Evolutionary conservation across 2,113 vertebrate genomes (phyloP).

Genomic region (Semicossyphus pulcher): DNA sequence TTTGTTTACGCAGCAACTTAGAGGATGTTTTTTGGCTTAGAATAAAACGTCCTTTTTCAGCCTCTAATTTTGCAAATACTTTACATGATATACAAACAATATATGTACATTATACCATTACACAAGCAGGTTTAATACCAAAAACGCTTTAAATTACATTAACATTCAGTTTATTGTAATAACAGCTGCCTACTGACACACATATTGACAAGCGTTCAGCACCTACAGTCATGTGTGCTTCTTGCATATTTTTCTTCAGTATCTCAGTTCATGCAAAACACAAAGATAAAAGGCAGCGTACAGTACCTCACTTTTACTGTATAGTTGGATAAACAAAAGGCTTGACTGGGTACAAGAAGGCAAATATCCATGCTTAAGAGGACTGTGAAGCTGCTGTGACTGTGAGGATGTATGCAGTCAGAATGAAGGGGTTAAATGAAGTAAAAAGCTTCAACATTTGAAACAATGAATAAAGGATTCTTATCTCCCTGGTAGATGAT

Average conservation of each 20-base stretch:
- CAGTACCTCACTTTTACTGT: neutral
- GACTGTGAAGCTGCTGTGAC: neutral
- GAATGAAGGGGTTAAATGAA: constrained; percentile 13
- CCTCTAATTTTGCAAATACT: no score
- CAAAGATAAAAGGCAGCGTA: constrained; percentile 9
- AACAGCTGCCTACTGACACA: neutral
- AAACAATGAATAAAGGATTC: constrained; percentile 62
- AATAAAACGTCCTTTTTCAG: no score
- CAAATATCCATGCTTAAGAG: neutral
- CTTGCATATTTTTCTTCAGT: constrained; percentile 17
- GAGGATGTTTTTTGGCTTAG: constrained; percentile 17
- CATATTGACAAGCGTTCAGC: neutral
- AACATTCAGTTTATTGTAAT: neutral
- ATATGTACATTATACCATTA: neutral
- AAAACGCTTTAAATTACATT: neutral
- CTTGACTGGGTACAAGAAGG: neutral
- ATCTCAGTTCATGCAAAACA: constrained; percentile 33
- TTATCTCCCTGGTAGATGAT: constrained; percentile 57
- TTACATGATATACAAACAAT: no score
- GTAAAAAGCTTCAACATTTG: constrained; percentile 26
- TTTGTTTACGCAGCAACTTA: neutral
- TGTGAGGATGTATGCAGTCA: neutral
- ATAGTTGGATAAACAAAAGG: constrained; percentile 3
- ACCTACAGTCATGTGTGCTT: neutral
- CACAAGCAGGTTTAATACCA: neutral